Evolutionary conservation across 2,888 invertebrate species (phyloP).

Genomic region (Branchellion lobata): DNA sequence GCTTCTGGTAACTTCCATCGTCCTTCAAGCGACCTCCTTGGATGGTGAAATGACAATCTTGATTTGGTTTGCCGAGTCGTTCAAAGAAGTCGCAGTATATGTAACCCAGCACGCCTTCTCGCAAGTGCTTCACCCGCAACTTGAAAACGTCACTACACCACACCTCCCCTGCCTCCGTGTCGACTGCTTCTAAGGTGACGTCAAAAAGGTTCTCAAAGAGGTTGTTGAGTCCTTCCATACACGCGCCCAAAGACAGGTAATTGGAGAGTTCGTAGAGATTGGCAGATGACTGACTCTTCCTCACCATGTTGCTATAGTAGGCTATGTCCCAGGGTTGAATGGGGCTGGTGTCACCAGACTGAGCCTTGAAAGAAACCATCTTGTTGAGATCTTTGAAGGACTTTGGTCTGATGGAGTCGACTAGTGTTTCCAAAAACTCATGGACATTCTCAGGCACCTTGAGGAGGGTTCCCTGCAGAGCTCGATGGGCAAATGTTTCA

Average conservation of each 20-base stretch:
- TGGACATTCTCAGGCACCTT: slow-evolving; percentile 77
- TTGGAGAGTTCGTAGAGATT: slow-evolving; percentile 66
- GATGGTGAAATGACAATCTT: slow-evolving; percentile 97
- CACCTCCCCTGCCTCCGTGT: slow-evolving; percentile 76
- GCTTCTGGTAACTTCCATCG: slow-evolving; percentile 82
- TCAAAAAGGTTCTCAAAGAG: slow-evolving; percentile 77
- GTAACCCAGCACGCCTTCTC: slow-evolving; percentile 80
- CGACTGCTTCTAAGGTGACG: slow-evolving; percentile 74
- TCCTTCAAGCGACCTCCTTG: slow-evolving; percentile 80
- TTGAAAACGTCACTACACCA: slow-evolving; percentile 89
- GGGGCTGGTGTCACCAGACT: background rate
- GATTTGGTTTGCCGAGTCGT: slow-evolving; percentile 77
- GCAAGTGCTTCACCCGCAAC: slow-evolving; percentile 76
- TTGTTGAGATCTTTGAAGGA: slow-evolving; percentile 35
- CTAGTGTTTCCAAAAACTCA: slow-evolving; percentile 77
- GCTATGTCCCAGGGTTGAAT: slow-evolving; percentile 79
- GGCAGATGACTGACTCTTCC: slow-evolving; percentile 55
- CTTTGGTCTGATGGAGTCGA: slow-evolving; percentile 56
- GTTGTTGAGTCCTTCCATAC: slow-evolving; percentile 93
- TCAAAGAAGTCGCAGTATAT: slow-evolving; percentile 97
- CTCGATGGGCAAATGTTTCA: slow-evolving; percentile 76
- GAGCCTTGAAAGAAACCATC: slow-evolving; percentile 31
- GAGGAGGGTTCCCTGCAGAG: slow-evolving; percentile 75
- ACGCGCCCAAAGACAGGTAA: slow-evolving; percentile 83
- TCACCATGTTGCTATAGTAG: slow-evolving; percentile 68